Evolutionary conservation across 2,113 vertebrate species (phyloP).

Genomic region (Nyctibius bracteatus): DNA sequence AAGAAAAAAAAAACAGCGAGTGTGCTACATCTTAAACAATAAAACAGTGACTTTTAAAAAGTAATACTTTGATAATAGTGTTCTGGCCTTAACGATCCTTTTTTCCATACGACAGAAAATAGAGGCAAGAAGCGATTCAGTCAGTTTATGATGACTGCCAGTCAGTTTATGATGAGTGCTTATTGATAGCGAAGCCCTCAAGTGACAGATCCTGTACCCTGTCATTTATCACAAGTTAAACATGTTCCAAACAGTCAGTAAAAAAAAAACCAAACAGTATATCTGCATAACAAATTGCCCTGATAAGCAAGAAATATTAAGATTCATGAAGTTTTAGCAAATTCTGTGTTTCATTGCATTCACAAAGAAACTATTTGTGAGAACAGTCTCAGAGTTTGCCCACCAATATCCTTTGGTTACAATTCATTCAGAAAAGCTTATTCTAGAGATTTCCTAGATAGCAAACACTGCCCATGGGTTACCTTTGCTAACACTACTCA

Average conservation of each 20-base stretch:
- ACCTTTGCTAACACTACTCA: not conserved
- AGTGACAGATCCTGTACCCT: not conserved
- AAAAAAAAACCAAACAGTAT: not conserved
- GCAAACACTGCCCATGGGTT: not conserved
- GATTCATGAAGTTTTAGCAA: not conserved
- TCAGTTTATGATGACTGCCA: accelerated
- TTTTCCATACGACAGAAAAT: not conserved
- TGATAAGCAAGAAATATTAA: not conserved
- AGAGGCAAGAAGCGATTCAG: not conserved
- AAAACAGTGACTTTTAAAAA: not conserved
- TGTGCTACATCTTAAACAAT: not conserved
- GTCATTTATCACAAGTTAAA: not conserved
- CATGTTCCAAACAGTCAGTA: not conserved
- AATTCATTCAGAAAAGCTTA: not conserved
- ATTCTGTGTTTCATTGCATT: not conserved
- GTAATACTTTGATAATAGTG: not conserved
- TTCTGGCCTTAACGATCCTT: not conserved
- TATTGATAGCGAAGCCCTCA: not conserved
- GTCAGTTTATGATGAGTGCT: no score
- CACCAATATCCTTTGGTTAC: not conserved
- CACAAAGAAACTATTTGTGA: not conserved
- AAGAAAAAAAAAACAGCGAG: not conserved
- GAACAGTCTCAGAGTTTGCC: not conserved
- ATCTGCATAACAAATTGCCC: not conserved
- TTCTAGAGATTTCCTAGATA: not conserved